Conservation (phyloP, 64 coral and sea anemone genomes). For the Dendronephthya gigantea region DNA sequence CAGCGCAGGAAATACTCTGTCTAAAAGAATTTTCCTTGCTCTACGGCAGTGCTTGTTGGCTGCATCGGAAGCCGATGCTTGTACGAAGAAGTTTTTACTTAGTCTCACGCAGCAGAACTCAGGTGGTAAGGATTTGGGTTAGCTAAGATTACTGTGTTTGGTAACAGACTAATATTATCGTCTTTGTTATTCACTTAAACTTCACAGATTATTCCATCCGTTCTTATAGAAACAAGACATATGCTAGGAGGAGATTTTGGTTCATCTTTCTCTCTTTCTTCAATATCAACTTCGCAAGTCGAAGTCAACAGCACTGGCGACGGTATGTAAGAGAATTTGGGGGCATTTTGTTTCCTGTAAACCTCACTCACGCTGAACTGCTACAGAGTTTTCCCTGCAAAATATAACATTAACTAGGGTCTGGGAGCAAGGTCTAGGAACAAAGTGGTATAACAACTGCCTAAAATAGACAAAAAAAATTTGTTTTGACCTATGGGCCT, state of each 20-base stretch:
- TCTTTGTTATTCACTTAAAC: too few relatives aligned
- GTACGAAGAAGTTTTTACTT: neutral
- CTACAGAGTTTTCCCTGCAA: too few relatives aligned
- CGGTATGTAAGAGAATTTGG: neutral
- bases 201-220: neutral
- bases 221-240: neutral
- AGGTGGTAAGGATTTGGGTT: neutral
- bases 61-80: neutral
- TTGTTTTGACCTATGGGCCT: too few relatives aligned
- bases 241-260: neutral
- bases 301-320: neutral
- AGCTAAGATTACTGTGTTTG: too few relatives aligned
- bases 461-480: too few relatives aligned
- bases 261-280: neutral
- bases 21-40: neutral
- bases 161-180: too few relatives aligned
- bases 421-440: too few relatives aligned
- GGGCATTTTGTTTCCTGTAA: too few relatives aligned
- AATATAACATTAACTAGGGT: too few relatives aligned
- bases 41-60: neutral
- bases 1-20: neutral
- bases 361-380: too few relatives aligned
- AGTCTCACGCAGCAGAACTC: neutral
- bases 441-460: too few relatives aligned
- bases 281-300: neutral